Evolutionary conservation across 2,888 invertebrate genomes (phyloP).

Genomic region (Callyntrura sp.): DNA sequence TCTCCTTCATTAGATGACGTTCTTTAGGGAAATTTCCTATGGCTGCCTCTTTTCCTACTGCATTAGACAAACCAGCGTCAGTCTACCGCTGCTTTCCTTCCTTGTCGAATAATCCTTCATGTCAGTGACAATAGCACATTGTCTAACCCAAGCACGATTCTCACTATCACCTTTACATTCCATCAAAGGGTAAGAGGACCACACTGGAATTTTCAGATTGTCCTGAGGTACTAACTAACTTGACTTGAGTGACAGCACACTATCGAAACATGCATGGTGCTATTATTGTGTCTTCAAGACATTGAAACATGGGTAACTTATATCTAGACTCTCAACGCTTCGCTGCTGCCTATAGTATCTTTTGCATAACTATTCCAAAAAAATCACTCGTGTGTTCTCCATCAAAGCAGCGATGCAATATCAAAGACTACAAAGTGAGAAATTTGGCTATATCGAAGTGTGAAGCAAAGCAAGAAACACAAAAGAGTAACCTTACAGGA

Average conservation of each 20-base stretch:
- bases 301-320: no score
- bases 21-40: neutral
- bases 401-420: no score
- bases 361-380: neutral
- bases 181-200: neutral
- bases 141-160: constrained; percentile 64
- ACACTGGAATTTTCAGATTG: neutral
- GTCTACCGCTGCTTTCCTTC: neutral
- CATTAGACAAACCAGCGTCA: neutral
- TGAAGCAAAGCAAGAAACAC: neutral
- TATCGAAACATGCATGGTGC: neutral
- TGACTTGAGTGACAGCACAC: constrained; percentile 23
- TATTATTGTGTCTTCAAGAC: no score
- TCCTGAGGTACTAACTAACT: constrained; percentile 37
- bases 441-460: neutral
- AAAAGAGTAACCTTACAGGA: constrained; percentile 85
- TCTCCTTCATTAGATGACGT: constrained; percentile 61
- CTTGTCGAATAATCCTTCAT: constrained; percentile 36
- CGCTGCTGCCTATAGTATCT: neutral
- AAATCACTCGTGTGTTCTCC: neutral
- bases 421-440: no score
- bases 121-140: constrained; percentile 45
- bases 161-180: constrained; percentile 34
- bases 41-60: neutral
- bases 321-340: no score